Evolutionary conservation across 64 coral and sea anemone species (phyloP), one percentile per base, ranked within the genome.

Genomic region (Stichodactyla mertensii): DNA sequence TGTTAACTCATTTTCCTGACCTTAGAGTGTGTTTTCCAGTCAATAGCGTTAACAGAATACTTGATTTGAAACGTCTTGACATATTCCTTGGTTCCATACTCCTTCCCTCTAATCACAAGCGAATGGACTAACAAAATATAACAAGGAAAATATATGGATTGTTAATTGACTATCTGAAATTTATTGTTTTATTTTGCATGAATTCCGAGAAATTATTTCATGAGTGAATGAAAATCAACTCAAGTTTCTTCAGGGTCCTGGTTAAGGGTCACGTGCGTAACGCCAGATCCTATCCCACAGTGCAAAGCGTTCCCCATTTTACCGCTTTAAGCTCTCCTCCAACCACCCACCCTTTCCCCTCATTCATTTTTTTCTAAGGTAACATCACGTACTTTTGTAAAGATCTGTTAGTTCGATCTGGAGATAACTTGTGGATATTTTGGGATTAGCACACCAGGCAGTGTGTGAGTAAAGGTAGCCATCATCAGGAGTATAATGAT

Each of bases 11-110:
- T 10, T 5, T 66, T 23, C 7, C 8, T 66, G 19, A 66, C 62
- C 62, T 66, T 18, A n/a, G 62, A n/a, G 24, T 71, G 20, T 10
- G 14, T 55, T 53, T 24, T 18, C 78, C 78, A 81, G 51, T 55
- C 15, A 4, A 81, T 11, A 5, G 78, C 78, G 5, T 81, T 28
- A 0, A 81, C 18, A 31, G 78, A 81, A 55, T 11, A 81, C 53
- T 54, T 81, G 16, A 81, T 51, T 81, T 81, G 4, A 81, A 81
- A 81, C 4, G 78, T 81, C 12, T 81, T 81, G 78, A 81, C 78
- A 55, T 53, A 31, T 54, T 81, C 78, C 14, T 53, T 52, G 12
- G 51, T 55, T 7, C 78, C 78, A 52, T 28, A 4, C 1, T 81
- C 78, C 54, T 81, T 81, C 1, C 78, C 53, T 81, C 22, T 14